phyloP scores from a whole-genome alignment of 1,140 invertebrate genomes.

The Drosophila tsacasi region DNA sequence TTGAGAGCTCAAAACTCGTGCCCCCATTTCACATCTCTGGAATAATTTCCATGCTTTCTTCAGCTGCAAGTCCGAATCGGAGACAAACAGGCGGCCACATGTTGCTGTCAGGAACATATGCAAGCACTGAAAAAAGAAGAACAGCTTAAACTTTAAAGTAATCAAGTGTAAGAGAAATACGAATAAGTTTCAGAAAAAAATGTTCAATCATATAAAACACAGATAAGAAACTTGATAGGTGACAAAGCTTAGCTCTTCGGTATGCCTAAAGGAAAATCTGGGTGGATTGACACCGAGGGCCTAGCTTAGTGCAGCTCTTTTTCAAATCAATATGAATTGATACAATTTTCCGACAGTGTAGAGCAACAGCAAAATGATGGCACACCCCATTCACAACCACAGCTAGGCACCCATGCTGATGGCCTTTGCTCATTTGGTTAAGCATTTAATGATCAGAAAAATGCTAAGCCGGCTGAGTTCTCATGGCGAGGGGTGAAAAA shows the following conservation, averaged over 20 bases:
- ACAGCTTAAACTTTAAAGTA: not conserved
- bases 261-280: not conserved
- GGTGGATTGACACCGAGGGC: not conserved
- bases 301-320: not conserved
- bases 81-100: slow-evolving; percentile 42
- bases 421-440: slow-evolving; percentile 52
- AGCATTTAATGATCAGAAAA: slow-evolving; percentile 55
- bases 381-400: slow-evolving; percentile 48
- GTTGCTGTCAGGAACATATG: slow-evolving; percentile 22
- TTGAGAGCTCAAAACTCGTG: slow-evolving; percentile 40
- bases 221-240: no score
- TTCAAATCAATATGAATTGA: not conserved
- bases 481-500: slow-evolving; percentile 12
- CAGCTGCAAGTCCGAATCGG: slow-evolving; percentile 9
- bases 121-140: slow-evolving; percentile 17
- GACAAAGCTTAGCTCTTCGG: no score
- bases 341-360: slow-evolving; percentile 15
- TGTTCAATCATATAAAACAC: no score
- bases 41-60: slow-evolving; percentile 52
- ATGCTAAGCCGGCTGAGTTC: slow-evolving; percentile 11
- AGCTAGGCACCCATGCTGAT: slow-evolving; percentile 14
- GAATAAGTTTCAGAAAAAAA: not conserved
- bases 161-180: not conserved
- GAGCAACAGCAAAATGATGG: slow-evolving; percentile 10
- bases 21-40: slow-evolving; percentile 43